Base-by-base conservation (phyloP, 1,140 invertebrate species). In the Microplitis mediator region DNA sequence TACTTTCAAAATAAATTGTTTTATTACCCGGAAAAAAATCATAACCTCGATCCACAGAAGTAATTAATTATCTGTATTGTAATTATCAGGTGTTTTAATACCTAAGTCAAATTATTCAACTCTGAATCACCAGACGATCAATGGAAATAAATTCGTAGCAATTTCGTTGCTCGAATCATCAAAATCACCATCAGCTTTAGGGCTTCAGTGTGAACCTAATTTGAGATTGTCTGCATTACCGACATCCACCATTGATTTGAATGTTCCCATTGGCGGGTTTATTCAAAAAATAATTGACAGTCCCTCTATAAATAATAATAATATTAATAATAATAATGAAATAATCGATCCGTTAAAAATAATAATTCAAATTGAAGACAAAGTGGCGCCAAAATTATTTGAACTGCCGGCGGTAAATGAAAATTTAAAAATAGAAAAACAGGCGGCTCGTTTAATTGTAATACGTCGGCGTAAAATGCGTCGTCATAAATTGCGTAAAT, bases 401-500 rank as follows among this genome's bases (percentile, higher is more conserved):
- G 39, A 45, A 11, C 68, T 86, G 13, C 86, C 86, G 35, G 35
- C 77, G 1, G 23, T 23, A 23, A 23, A 23, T 23, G 23, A 23
- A 23, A 61, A 16, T 14, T 68, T 31, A 34, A 72, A 66, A 32
- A 69, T 74, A 8, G 89, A 91, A 75, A 94, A 92, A 79, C 89
- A 92, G 79, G 94, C 94, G 0, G 89, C 88, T 1, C 86, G 92
- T 63, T 80, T 96, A 50, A 92, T 96, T 77, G 91, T 92, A 0
- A 95, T 96, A 58, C 89, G 95, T 52, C 88, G 90, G 58, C 90
- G 89, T 50, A 97, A 97, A 86, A 96, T 97, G 92, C 95, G 93
- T 80, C 94, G 92, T 78, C 95, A 96, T 79, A 94, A 96, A 81
- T 86, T 93, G 54, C 92, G 81, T 79, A 97, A 96, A 84, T 82